A percentile compares a stretch with the other conserved stretches of the same genome.
phyloP scores from a whole-genome alignment of 2,113 vertebrate species.

The Mixornis gularis region DNA sequence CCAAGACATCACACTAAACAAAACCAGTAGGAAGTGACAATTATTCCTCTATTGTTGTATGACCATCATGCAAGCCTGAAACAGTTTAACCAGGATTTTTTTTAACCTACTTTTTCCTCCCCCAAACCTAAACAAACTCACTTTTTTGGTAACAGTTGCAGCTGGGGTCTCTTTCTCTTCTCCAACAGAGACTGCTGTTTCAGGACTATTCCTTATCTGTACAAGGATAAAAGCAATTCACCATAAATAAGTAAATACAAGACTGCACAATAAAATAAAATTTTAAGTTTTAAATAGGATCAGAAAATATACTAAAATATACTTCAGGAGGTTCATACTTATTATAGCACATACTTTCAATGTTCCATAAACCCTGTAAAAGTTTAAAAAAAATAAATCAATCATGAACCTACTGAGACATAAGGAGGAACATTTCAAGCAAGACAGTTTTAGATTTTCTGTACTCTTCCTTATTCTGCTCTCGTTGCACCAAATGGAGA shows the following conservation, averaged over 20 bases:
- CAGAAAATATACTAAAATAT: background rate
- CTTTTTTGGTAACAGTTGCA: slow-evolving; percentile 51
- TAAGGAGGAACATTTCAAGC: background rate
- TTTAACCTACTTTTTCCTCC: background rate
- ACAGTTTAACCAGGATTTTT: background rate
- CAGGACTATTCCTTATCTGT: slow-evolving; percentile 73
- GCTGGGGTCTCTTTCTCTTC: slow-evolving; percentile 62
- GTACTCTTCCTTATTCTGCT: background rate
- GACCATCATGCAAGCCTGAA: background rate
- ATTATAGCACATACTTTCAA: background rate
- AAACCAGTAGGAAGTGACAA: background rate
- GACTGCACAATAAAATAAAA: background rate
- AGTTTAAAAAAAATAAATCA: background rate
- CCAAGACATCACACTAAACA: background rate
- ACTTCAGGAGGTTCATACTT: background rate
- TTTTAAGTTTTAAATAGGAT: background rate
- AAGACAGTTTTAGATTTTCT: background rate
- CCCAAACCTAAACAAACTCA: background rate
- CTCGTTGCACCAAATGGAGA: background rate
- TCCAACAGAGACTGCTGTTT: slow-evolving; percentile 53
- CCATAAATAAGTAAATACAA: background rate
- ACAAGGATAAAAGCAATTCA: background rate
- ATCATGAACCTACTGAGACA: background rate
- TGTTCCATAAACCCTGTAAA: background rate
- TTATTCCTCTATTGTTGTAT: background rate